Percentiles rank a stretch among this genome's conserved stretches.
These are phyloP conservation scores for Podocnemis expansa DNA, from an alignment of 2,113 vertebrate genomes.

Conservation along the genomic window DNA sequence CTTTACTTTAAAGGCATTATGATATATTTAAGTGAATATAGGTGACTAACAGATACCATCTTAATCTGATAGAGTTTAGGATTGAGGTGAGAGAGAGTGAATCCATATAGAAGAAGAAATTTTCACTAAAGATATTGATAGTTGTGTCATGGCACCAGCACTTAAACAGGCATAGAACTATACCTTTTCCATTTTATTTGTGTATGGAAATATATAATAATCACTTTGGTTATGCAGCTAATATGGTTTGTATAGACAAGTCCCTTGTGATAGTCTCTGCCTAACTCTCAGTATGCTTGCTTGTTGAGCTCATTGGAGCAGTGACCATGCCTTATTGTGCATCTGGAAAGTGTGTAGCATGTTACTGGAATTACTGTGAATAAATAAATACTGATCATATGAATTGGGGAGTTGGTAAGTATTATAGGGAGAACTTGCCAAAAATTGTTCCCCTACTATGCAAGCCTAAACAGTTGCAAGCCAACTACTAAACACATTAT, in stretches of 20 bases:
- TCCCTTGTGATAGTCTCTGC: background rate
- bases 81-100: background rate
- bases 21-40: background rate
- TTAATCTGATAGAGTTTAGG: background rate
- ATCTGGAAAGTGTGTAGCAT: background rate
- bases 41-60: background rate
- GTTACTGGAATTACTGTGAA: background rate
- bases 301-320: background rate
- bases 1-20: background rate
- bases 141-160: background rate
- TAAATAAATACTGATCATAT: background rate
- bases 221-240: background rate
- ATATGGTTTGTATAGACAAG: background rate
- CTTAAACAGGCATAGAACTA: fast-evolving
- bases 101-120: background rate
- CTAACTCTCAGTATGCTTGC: background rate
- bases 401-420: background rate
- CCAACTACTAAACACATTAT: fast-evolving
- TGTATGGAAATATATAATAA: background rate
- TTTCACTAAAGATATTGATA: background rate
- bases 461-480: background rate
- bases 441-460: background rate
- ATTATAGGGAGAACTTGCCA: background rate
- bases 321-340: background rate
- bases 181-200: background rate